These are phyloP conservation scores for Phalanger gymnotis DNA, from an alignment of 2,797 vertebrate species.

Conservation along the genomic window DNA sequence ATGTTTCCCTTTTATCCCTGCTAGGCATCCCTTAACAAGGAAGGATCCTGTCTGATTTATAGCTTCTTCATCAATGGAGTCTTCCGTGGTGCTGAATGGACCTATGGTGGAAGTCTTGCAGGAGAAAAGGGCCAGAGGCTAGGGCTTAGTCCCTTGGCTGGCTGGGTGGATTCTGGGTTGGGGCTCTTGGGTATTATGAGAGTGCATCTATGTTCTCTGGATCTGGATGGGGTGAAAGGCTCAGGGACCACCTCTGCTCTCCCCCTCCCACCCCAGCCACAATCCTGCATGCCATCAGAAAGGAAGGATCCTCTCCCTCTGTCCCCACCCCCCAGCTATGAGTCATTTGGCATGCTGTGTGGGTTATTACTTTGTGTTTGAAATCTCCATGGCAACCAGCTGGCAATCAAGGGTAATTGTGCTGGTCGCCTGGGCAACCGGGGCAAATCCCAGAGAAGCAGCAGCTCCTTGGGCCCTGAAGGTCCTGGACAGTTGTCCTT, in stretches of 20 bases:
- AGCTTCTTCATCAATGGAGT: neutral
- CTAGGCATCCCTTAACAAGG: neutral
- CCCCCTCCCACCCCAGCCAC: neutral
- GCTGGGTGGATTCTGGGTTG: neutral
- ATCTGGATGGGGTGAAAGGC: constrained; percentile 71
- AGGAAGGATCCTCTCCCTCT: constrained; percentile 11
- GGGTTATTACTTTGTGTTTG: constrained; percentile 84
- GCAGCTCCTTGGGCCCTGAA: constrained; percentile 65
- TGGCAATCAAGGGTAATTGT: constrained; percentile 87
- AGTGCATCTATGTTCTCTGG: constrained; percentile 41
- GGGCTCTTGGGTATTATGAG: neutral
- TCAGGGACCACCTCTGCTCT: constrained; percentile 1
- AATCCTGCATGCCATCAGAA: neutral
- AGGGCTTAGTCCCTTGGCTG: neutral
- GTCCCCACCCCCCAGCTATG: constrained; percentile 64
- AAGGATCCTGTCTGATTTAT: neutral
- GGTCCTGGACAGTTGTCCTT: neutral
- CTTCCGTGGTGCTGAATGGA: neutral
- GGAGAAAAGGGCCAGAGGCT: neutral
- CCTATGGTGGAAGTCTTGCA: neutral
- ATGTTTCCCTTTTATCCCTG: neutral
- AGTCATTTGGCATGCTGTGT: constrained; percentile 82
- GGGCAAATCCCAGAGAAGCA: constrained; percentile 82
- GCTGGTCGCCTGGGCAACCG: constrained; percentile 83
- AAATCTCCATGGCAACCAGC: constrained; percentile 88